Conservation (phyloP, 2,888 invertebrate species). For the Polia nebulosa region DNA sequence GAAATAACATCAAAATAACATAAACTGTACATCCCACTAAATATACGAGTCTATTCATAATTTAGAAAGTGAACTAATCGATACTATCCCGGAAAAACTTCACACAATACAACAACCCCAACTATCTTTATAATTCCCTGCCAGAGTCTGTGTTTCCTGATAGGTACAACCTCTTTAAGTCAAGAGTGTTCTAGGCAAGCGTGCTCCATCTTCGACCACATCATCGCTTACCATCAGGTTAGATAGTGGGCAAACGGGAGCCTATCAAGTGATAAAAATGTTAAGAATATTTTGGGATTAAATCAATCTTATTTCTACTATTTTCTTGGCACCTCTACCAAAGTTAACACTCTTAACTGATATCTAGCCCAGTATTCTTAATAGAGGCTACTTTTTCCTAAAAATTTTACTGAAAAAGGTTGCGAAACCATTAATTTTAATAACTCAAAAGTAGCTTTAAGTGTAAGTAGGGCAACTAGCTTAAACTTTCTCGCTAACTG, state of each 20-base stretch:
- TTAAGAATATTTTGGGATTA: background rate
- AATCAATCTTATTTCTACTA: background rate
- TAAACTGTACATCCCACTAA: slow-evolving; percentile 28
- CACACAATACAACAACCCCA: no score
- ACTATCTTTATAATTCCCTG: no score
- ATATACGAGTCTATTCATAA: slow-evolving; percentile 25
- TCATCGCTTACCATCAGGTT: no score
- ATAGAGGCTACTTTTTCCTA: background rate
- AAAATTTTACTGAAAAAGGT: no score
- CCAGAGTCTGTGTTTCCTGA: no score
- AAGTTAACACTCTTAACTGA: background rate
- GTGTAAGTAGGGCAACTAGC: background rate
- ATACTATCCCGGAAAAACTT: background rate
- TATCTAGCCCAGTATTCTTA: background rate
- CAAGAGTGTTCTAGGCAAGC: no score
- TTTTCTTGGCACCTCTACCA: background rate
- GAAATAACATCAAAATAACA: slow-evolving; percentile 44
- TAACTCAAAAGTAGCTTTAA: background rate
- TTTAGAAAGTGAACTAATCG: slow-evolving; percentile 4
- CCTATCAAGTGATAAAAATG: no score
- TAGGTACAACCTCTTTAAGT: no score
- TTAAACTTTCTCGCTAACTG: background rate
- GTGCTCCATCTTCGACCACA: no score
- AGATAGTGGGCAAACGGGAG: no score
- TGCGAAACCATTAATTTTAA: no score